Base-by-base conservation (phyloP, 2,888 invertebrate genomes). In the Beris chalybata region DNA sequence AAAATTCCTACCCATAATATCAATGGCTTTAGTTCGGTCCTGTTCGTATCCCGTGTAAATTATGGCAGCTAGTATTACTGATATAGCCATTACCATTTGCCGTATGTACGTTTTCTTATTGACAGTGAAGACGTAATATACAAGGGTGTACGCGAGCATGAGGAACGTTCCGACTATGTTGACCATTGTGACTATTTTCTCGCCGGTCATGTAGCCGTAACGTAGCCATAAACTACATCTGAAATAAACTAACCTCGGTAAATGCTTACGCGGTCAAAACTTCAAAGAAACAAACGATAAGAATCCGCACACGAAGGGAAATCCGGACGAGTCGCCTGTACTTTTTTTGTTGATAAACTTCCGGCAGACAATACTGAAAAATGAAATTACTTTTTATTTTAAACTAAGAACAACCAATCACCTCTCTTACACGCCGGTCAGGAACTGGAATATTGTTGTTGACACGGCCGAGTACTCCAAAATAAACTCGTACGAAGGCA, bases 381-480 rank as follows among this genome's bases (percentile, higher is more conserved):
- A 74, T 50, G 69, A 44, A 54, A 31, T 43, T 30, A 55, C n/a
- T n/a, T 31, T 15, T 15, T 15, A 7, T 52, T 15, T 15, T 15
- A 7, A 15, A 5, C 11, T 11, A 9, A 52, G 7, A 5, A 4
- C 11, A 15, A 52, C 15, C 15, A 15, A 52, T 52, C 38, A 38
- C 38, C 5, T 38, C 90, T 87, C 90, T 87, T 86, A 94, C 94
- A 86, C 85, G 82, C 94, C 94, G 68, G 93, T 89, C 72, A 94
- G 82, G 84, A 92, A 94, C 77, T 93, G 92, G 69, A 91, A 81
- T 72, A 93, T 86, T 13, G 93, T 93, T 70, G 89, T 88, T 68
- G 89, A 80, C 55, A 92, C 90, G 45, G 93, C 93, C 52, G 86
- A 76, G 15, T 76, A 74, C 64, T 78, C 76, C 65, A 79, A 63